Evolutionary conservation across 2,888 invertebrate species (phyloP).

Genomic region (Sminthurides aquaticus): DNA sequence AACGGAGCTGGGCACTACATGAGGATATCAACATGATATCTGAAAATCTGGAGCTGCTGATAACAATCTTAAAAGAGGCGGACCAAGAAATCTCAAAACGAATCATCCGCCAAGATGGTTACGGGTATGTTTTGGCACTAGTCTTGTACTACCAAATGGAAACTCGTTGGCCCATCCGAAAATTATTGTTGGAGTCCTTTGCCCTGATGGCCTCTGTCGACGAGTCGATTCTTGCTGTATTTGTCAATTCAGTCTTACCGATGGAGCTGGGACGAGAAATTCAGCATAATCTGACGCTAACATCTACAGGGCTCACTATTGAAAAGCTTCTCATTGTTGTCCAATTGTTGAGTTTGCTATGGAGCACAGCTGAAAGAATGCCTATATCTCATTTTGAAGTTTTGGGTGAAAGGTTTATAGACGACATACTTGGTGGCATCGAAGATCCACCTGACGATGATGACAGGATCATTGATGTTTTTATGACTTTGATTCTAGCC

Average conservation of each 20-base stretch:
- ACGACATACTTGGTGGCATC: constrained; percentile 70
- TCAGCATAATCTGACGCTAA: not conserved
- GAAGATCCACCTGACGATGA: constrained; percentile 74
- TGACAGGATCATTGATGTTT: constrained; percentile 64
- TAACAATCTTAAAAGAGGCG: constrained; percentile 52
- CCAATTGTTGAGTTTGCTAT: constrained; percentile 68
- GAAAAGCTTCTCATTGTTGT: not conserved
- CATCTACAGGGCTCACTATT: not conserved
- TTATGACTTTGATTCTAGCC: constrained; percentile 73
- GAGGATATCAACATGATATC: constrained; percentile 77
- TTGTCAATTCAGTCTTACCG: constrained; percentile 80
- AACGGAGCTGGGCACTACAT: constrained; percentile 89
- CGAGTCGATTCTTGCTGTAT: constrained; percentile 67
- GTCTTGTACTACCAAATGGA: constrained; percentile 97
- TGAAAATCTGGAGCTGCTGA: constrained; percentile 59
- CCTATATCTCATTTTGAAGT: constrained; percentile 72
- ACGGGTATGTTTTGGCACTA: constrained; percentile 72
- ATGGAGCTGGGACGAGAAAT: constrained; percentile 70
- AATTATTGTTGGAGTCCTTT: constrained; percentile 74
- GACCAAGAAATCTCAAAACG: constrained; percentile 80
- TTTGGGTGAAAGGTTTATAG: constrained; percentile 72
- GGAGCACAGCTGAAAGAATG: constrained; percentile 82
- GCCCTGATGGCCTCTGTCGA: constrained; percentile 81
- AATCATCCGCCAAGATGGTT: constrained; percentile 74
- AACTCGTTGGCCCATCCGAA: constrained; percentile 74